Evolutionary conservation across 2,888 invertebrate species (phyloP).

Genomic region (Heliconius charithonia): DNA sequence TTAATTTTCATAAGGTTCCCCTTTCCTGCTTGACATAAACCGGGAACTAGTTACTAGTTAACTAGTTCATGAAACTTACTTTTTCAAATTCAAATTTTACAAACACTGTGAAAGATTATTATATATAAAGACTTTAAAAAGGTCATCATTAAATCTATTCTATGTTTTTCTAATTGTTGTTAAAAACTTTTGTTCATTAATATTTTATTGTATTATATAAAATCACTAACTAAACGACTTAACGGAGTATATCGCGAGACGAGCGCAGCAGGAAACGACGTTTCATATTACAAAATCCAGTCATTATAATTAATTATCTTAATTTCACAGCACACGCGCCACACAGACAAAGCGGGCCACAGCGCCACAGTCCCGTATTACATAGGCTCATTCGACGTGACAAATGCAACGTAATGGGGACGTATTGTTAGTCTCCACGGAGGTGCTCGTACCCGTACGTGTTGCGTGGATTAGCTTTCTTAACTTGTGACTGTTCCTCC

Average conservation of each 20-base stretch:
- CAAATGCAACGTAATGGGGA: background rate
- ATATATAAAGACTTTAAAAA: too few species aligned
- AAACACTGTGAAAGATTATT: too few species aligned
- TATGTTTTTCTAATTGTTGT: too few species aligned
- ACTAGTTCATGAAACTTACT: too few species aligned
- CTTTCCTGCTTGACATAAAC: too few species aligned
- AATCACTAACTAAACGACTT: background rate
- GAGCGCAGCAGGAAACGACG: background rate
- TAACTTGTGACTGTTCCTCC: background rate
- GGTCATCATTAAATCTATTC: too few species aligned
- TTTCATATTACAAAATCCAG: background rate
- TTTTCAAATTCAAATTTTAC: too few species aligned
- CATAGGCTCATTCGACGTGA: background rate
- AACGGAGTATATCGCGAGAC: background rate
- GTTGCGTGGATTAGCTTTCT: slow-evolving; percentile 7
- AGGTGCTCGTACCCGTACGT: background rate
- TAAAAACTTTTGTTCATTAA: too few species aligned
- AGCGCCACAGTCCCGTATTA: background rate
- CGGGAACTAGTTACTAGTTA: too few species aligned
- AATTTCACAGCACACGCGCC: slow-evolving; percentile 5
- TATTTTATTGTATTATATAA: too few species aligned
- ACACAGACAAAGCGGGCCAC: slow-evolving; percentile 6
- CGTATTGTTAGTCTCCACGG: background rate
- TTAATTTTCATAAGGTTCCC: too few species aligned
- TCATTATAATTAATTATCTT: slow-evolving; percentile 16